A percentile compares a stretch with the other conserved stretches of the same genome.
Conservation (phyloP, 2,888 invertebrate species). For the Ypsolopha scabrella region DNA sequence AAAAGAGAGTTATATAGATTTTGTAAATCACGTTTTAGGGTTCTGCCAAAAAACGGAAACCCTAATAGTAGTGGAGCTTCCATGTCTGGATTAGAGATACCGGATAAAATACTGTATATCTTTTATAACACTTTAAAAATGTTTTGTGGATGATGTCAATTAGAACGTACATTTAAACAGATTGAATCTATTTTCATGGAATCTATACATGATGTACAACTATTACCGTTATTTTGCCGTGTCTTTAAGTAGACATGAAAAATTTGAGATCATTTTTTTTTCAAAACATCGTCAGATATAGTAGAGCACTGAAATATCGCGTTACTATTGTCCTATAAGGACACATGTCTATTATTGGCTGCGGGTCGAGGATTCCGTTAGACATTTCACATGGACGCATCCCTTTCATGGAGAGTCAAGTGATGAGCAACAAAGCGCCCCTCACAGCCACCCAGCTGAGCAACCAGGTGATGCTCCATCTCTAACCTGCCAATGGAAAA, state of each 20-base stretch:
- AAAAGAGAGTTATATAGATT: too few relatives aligned
- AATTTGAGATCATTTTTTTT: background rate
- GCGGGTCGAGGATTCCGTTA: constrained; percentile 47
- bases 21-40: too few relatives aligned
- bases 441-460: constrained; percentile 39
- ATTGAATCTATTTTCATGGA: too few relatives aligned
- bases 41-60: too few relatives aligned
- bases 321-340: constrained; percentile 39
- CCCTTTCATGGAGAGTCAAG: constrained; percentile 64
- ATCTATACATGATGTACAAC: too few relatives aligned
- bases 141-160: background rate
- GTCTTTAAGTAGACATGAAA: background rate
- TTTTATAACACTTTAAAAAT: too few relatives aligned
- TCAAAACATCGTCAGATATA: background rate
- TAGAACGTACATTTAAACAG: background rate
- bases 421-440: constrained; percentile 50
- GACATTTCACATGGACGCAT: constrained; percentile 55
- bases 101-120: too few relatives aligned
- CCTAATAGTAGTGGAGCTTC: too few relatives aligned
- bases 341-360: constrained; percentile 24
- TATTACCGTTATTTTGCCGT: too few relatives aligned
- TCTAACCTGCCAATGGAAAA: constrained; percentile 15
- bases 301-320: constrained; percentile 24
- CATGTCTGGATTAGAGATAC: too few relatives aligned
- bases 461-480: constrained; percentile 48